Percentiles rank a stretch among this genome's conserved stretches.
Conservation (phyloP, 2,888 invertebrate species). For the Congeria kusceri region DNA sequence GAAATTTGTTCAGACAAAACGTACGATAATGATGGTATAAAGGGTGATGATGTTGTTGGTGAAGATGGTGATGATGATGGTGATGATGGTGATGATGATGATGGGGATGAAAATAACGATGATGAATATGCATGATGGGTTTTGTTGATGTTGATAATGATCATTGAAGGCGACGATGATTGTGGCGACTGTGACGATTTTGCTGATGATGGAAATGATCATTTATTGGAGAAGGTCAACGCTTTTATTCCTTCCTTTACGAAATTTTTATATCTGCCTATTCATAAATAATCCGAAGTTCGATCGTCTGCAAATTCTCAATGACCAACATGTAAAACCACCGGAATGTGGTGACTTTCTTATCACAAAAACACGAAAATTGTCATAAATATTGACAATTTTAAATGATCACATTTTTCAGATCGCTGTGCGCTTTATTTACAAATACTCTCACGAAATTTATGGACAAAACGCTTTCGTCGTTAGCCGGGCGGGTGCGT, state of each 20-base stretch:
- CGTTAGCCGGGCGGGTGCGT: background rate
- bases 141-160: constrained; percentile 3
- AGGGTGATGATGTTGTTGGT: constrained; percentile 13
- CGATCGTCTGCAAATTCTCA: background rate
- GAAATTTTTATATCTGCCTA: background rate
- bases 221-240: background rate
- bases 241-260: no score
- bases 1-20: no score
- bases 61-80: constrained; percentile 29
- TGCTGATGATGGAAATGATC: background rate
- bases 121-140: constrained; percentile 13
- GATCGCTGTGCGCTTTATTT: background rate
- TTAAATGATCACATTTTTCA: constrained; percentile 4
- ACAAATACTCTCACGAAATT: background rate
- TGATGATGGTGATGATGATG: constrained; percentile 38
- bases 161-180: background rate
- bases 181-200: background rate
- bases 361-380: constrained; percentile 1
- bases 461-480: background rate
- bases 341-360: background rate
- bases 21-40: background rate
- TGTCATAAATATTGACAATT: constrained; percentile 8
- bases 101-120: constrained; percentile 24
- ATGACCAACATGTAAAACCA: background rate
- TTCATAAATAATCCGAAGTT: constrained; percentile 3